A percentile compares a stretch with the other conserved stretches of the same genome.
Conservation (phyloP, 1,140 invertebrate genomes). For the Octopus sinensis region DNA sequence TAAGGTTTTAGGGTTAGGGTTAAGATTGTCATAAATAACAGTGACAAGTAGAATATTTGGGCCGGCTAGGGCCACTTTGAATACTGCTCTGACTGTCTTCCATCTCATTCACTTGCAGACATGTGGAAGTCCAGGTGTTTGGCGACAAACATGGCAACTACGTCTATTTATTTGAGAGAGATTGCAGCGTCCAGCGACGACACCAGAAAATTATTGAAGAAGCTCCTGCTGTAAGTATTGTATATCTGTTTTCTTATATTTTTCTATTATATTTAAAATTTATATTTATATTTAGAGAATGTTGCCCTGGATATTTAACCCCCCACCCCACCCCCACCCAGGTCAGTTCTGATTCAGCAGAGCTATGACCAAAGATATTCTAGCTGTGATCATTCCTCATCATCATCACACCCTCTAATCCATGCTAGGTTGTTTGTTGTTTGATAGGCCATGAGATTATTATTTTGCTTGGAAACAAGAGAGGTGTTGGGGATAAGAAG, state of each 20-base stretch:
- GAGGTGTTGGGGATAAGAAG: too few species aligned
- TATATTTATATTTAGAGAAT: background rate
- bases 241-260: background rate
- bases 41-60: too few species aligned
- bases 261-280: background rate
- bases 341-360: background rate
- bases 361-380: too few species aligned
- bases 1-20: too few species aligned
- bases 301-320: background rate
- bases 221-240: conserved; percentile 72
- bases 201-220: conserved; percentile 99
- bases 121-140: conserved; percentile 82
- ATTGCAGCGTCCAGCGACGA: conserved; percentile 92
- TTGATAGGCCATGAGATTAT: too few species aligned
- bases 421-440: too few species aligned
- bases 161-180: conserved; percentile 78
- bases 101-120: conserved; percentile 58
- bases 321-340: background rate
- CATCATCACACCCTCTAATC: too few species aligned
- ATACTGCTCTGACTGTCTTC: background rate
- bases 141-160: conserved; percentile 69
- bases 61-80: too few species aligned
- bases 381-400: too few species aligned
- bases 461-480: too few species aligned
- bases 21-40: too few species aligned